These are phyloP conservation scores for Drosophila formosana DNA, from an alignment of 2,888 invertebrate genomes.

Conservation along the genomic window DNA sequence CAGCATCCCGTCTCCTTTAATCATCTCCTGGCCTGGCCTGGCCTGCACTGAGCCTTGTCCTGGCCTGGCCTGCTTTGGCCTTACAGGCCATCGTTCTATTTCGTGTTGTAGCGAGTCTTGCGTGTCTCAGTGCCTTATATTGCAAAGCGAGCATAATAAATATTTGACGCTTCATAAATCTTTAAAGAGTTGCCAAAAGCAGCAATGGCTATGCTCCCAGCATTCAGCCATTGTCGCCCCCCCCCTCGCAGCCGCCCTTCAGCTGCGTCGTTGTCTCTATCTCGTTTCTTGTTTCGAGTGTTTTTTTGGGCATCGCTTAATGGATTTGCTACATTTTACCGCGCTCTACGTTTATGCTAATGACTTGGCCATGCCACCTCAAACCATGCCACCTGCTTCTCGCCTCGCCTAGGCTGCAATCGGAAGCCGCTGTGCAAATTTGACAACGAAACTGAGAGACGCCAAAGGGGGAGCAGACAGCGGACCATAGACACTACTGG, in stretches of 20 bases:
- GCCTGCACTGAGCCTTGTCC: conserved; percentile 1
- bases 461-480: conserved; percentile 9
- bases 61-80: conserved; percentile 3
- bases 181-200: conserved; percentile 82
- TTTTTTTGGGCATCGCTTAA: conserved; percentile 56
- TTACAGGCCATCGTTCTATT: conserved; percentile 60
- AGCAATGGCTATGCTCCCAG: conserved; percentile 18
- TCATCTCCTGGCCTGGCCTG: conserved; percentile 13
- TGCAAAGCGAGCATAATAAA: conserved; percentile 83
- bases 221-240: conserved; percentile 16
- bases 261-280: not conserved
- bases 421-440: conserved; percentile 71
- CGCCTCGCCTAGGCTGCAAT: conserved; percentile 60
- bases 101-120: conserved; percentile 70
- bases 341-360: conserved; percentile 75
- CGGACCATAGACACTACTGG: conserved; percentile 38
- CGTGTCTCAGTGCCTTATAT: conserved; percentile 79
- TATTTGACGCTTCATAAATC: conserved; percentile 84
- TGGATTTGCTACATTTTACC: conserved; percentile 76
- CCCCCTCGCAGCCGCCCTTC: not conserved
- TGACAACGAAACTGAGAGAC: conserved; percentile 55
- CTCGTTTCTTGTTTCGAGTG: conserved; percentile 42
- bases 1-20: conserved; percentile 27
- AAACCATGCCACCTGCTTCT: not conserved
- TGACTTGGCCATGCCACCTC: conserved; percentile 53